phyloP scores from a whole-genome alignment of 2,113 vertebrate genomes.

The Marmota monax region DNA sequence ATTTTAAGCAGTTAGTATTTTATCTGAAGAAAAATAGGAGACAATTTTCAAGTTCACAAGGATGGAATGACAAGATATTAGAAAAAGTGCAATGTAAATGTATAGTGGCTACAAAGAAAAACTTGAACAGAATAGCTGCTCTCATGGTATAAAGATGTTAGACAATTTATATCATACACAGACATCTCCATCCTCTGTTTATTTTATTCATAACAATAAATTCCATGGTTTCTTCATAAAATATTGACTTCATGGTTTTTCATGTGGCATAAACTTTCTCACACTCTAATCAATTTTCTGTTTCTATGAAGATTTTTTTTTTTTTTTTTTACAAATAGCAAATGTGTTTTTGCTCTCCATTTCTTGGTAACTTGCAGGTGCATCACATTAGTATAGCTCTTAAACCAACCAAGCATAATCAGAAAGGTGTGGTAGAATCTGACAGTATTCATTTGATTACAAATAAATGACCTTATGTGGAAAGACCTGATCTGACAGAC shows the following conservation, averaged over 20 bases:
- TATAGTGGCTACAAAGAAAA: background rate
- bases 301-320: background rate
- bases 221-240: conserved; percentile 6
- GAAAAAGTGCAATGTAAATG: background rate
- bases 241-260: background rate
- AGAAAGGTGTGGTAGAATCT: conserved; percentile 16
- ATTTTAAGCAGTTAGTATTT: background rate
- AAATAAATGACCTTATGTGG: background rate
- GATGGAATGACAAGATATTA: background rate
- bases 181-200: background rate
- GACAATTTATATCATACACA: background rate
- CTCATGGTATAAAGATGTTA: background rate
- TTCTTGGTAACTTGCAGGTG: conserved; percentile 12
- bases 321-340: background rate
- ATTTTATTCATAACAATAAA: background rate
- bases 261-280: background rate
- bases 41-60: conserved; percentile 1
- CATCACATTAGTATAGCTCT: conserved; percentile 16
- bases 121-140: background rate
- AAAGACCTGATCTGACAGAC: conserved; percentile 3
- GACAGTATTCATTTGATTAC: conserved; percentile 40
- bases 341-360: background rate
- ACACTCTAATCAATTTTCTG: conserved; percentile 29
- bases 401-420: conserved; percentile 9
- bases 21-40: background rate